Evolutionary conservation across 2,797 vertebrate genomes (phyloP).

Genomic region (Enoplosus armatus): DNA sequence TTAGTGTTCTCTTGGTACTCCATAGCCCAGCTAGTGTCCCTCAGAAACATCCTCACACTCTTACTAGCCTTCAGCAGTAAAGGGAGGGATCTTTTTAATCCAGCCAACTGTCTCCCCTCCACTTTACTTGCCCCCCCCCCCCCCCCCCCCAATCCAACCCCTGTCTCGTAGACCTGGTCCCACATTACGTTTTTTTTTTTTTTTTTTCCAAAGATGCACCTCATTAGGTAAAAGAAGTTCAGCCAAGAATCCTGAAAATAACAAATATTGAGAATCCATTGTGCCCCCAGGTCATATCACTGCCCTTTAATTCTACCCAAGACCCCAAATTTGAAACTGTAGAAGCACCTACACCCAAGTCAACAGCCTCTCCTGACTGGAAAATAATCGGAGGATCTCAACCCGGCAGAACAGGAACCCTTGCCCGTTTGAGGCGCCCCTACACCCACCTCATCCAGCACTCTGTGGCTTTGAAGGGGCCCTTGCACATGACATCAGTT

Average conservation of each 20-base stretch:
- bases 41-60: conserved; percentile 42
- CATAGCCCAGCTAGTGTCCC: conserved; percentile 39
- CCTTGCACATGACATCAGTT: conserved; percentile 82
- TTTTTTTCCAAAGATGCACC: conserved; percentile 44
- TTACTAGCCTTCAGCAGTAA: conserved; percentile 41
- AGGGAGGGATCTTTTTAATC: conserved; percentile 46
- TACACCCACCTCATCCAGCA: conserved; percentile 60
- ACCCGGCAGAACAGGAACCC: conserved; percentile 36
- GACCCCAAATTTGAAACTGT: conserved; percentile 36
- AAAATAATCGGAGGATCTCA: conserved; percentile 41
- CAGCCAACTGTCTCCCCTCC: conserved; percentile 31
- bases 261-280: conserved; percentile 18
- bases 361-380: conserved; percentile 51
- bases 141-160: conserved; percentile 44
- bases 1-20: conserved; percentile 65
- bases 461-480: conserved; percentile 62
- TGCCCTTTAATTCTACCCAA: conserved; percentile 44
- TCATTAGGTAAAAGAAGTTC: conserved; percentile 45
- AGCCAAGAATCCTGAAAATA: conserved; percentile 46
- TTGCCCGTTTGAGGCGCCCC: conserved; percentile 38
- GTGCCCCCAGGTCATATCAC: conserved; percentile 25
- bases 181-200: conserved; percentile 53
- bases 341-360: conserved; percentile 30
- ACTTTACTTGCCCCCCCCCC: conserved; percentile 58
- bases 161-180: conserved; percentile 50